Conservation (phyloP, 2,888 invertebrate species). For the Pimpla rufipes region DNA sequence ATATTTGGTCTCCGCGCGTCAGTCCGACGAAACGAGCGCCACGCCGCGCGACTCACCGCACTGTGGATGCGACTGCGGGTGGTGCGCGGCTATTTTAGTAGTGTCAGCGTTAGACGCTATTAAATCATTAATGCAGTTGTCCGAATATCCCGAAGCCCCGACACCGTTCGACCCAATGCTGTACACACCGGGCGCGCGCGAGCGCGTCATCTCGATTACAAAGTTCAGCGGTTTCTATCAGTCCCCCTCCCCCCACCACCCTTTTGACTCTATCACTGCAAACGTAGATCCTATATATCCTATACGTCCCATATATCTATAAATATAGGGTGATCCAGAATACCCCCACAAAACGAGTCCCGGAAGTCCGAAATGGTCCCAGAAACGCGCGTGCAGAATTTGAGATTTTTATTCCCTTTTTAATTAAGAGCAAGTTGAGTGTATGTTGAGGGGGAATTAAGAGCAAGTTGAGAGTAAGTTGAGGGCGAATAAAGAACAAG, state of each 20-base stretch:
- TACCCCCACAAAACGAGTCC: too few species aligned
- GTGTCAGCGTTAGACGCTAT: slow-evolving; percentile 30
- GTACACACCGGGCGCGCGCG: not conserved
- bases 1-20: not conserved
- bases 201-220: slow-evolving; percentile 50
- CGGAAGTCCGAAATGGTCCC: too few species aligned
- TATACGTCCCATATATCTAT: slow-evolving; percentile 4
- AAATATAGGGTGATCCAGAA: too few species aligned
- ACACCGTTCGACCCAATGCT: not conserved
- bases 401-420: too few species aligned
- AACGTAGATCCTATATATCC: not conserved
- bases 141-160: slow-evolving; percentile 1
- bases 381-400: too few species aligned
- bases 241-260: too few species aligned
- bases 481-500: too few species aligned
- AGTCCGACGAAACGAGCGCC: not conserved
- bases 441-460: too few species aligned
- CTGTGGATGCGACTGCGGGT: not conserved
- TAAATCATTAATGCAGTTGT: slow-evolving; percentile 38
- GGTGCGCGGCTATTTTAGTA: not conserved
- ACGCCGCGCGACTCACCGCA: not conserved
- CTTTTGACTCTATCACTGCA: not conserved
- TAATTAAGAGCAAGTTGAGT: too few species aligned
- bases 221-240: slow-evolving; percentile 58
- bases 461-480: too few species aligned